Evolutionary conservation across 2,797 vertebrate genomes (phyloP).

Genomic region (Notamacropus eugenii): DNA sequence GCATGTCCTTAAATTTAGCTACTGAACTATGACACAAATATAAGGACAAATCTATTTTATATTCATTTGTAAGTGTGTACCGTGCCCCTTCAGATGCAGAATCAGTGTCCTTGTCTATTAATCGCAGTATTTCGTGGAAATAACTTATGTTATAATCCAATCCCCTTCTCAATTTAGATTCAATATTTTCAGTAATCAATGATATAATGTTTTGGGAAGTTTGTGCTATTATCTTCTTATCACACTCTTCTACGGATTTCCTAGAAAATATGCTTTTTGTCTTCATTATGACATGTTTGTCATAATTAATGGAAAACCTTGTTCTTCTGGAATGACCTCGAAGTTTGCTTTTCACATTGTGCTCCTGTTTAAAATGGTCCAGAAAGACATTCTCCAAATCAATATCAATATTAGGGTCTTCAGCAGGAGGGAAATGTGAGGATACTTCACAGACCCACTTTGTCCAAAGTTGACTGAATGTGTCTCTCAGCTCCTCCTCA

Average conservation of each 20-base stretch:
- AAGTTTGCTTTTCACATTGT: accelerated
- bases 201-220: too few relatives aligned
- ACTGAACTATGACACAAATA: too few relatives aligned
- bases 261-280: accelerated
- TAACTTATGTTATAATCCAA: slow-evolving; percentile 69
- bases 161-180: slow-evolving; percentile 38
- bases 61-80: slow-evolving; percentile 69
- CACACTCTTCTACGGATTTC: background rate
- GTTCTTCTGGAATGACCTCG: accelerated
- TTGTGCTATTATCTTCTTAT: slow-evolving; percentile 19
- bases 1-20: too few relatives aligned
- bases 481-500: slow-evolving; percentile 61
- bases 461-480: slow-evolving; percentile 71
- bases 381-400: slow-evolving; percentile 74
- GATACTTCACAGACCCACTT: slow-evolving; percentile 62
- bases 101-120: slow-evolving; percentile 33
- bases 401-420: slow-evolving; percentile 39
- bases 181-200: background rate
- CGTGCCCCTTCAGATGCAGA: background rate
- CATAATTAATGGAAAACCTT: slow-evolving; percentile 43
- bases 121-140: slow-evolving; percentile 77
- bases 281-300: slow-evolving; percentile 41
- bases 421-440: background rate
- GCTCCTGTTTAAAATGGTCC: slow-evolving; percentile 52
- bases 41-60: too few relatives aligned